Evolutionary conservation across 2,888 invertebrate genomes (phyloP).

Genomic region (Zaprionus obscuricornis): DNA sequence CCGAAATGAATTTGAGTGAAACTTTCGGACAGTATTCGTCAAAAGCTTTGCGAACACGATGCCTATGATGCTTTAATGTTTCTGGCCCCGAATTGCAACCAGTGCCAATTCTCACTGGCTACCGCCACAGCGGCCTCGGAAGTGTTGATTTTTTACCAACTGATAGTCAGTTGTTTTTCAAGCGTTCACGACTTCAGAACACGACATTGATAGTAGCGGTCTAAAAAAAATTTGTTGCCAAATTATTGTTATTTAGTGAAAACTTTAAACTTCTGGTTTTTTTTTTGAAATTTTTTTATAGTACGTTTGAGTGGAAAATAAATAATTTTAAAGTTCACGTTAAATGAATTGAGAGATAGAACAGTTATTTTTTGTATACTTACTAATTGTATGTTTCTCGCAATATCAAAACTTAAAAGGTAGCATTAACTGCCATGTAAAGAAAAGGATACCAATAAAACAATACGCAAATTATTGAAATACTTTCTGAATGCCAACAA

Average conservation of each 20-base stretch:
- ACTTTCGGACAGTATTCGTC: constrained; percentile 41
- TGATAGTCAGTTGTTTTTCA: constrained; percentile 75
- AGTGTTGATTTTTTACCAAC: constrained; percentile 61
- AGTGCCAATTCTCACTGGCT: constrained; percentile 49
- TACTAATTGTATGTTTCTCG: too few relatives aligned
- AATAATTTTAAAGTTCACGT: too few relatives aligned
- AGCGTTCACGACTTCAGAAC: constrained; percentile 71
- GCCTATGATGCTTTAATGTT: constrained; percentile 6
- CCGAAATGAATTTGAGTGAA: constrained; percentile 58
- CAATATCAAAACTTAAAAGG: too few relatives aligned
- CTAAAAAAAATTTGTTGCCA: background rate
- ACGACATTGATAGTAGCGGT: constrained; percentile 11
- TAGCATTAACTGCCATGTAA: too few relatives aligned
- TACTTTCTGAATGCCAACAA: too few relatives aligned
- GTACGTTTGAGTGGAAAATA: too few relatives aligned
- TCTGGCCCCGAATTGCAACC: constrained; percentile 14
- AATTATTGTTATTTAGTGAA: constrained; percentile 18
- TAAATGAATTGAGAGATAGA: too few relatives aligned
- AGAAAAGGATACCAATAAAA: too few relatives aligned
- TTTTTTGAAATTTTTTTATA: background rate
- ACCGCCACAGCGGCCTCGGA: constrained; percentile 43
- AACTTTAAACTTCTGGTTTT: background rate
- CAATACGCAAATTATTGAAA: too few relatives aligned
- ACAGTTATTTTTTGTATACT: too few relatives aligned
- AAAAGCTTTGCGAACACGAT: constrained; percentile 47